phyloP scores from a whole-genome alignment of 1,140 invertebrate genomes.

The Philopotamus ludificatus region DNA sequence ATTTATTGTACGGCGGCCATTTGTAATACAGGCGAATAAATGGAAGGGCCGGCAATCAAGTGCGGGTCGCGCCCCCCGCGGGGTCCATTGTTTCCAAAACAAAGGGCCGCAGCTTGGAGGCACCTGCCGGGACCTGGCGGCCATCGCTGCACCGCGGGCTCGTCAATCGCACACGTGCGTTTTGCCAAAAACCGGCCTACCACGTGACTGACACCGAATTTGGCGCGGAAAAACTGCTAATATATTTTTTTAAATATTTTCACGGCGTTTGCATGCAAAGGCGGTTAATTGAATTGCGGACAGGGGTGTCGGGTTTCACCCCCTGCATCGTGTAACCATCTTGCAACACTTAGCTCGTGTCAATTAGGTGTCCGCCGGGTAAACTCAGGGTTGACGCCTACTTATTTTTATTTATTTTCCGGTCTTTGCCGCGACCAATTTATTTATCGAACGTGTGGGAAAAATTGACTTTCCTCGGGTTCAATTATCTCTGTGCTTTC shows the following conservation, averaged over 20 bases:
- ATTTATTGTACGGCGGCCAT: constrained; percentile 19
- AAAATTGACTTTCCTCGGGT: too few species aligned
- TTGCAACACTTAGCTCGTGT: constrained; percentile 21
- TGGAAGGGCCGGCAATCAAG: constrained; percentile 27
- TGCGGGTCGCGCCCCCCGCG: constrained; percentile 20
- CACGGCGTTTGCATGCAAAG: background rate
- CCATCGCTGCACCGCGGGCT: constrained; percentile 14
- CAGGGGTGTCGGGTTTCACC: constrained; percentile 22
- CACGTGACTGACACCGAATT: too few species aligned
- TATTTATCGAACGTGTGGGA: too few species aligned
- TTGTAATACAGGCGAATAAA: constrained; percentile 30
- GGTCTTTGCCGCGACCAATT: too few species aligned
- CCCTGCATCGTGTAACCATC: constrained; percentile 11
- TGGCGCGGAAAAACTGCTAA: too few species aligned
- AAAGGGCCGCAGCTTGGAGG: constrained; percentile 23
- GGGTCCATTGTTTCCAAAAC: constrained; percentile 13
- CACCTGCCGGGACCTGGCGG: constrained; percentile 23
- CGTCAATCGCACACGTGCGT: too few species aligned
- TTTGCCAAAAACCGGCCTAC: background rate
- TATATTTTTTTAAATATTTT: background rate
- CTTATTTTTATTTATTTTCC: too few species aligned
- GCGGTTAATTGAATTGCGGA: constrained; percentile 26
- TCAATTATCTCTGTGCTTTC: too few species aligned
- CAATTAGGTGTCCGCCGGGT: constrained; percentile 14
- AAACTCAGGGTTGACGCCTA: too few species aligned